Percentiles rank a stretch among this genome's conserved stretches.
Evolutionary conservation across 2,888 invertebrate genomes (phyloP).

Genomic region (Tuberolachnus salignus): DNA sequence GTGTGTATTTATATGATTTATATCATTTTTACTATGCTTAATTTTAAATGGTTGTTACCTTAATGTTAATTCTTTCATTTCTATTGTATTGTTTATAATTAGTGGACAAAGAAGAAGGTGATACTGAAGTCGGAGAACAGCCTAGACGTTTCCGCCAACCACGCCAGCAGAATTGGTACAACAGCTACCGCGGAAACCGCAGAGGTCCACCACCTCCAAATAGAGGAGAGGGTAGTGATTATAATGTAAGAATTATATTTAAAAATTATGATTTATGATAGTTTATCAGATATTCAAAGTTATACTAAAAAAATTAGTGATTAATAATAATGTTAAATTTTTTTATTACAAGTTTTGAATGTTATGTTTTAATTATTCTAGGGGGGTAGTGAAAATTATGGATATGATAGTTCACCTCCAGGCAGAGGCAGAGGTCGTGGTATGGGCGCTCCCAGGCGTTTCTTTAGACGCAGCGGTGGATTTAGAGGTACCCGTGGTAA

Average conservation of each 20-base stretch:
- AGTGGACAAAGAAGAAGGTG: constrained; percentile 58
- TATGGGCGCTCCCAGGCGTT: constrained; percentile 66
- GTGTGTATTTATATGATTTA: constrained; percentile 23
- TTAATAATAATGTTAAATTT: too few species aligned
- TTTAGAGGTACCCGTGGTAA: constrained; percentile 67
- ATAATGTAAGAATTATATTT: constrained; percentile 32
- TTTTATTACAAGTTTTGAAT: too few species aligned
- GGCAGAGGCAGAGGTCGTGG: constrained; percentile 60
- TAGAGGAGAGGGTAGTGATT: constrained; percentile 55
- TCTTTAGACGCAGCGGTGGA: constrained; percentile 70
- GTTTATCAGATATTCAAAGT: too few species aligned
- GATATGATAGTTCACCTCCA: constrained; percentile 56
- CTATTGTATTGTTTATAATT: neutral
- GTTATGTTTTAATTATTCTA: constrained; percentile 5
- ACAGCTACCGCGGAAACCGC: constrained; percentile 60
- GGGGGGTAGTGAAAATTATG: constrained; percentile 57
- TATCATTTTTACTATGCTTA: neutral
- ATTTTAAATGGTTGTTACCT: neutral
- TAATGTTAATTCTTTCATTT: neutral
- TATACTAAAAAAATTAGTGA: too few species aligned
- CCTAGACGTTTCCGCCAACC: constrained; percentile 58
- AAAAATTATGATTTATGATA: too few species aligned
- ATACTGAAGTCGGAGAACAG: constrained; percentile 57
- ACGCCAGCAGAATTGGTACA: constrained; percentile 59
- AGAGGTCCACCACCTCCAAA: constrained; percentile 58